Base-by-base conservation (phyloP, 2,888 invertebrate species). In the Drosophila monieri region DNA sequence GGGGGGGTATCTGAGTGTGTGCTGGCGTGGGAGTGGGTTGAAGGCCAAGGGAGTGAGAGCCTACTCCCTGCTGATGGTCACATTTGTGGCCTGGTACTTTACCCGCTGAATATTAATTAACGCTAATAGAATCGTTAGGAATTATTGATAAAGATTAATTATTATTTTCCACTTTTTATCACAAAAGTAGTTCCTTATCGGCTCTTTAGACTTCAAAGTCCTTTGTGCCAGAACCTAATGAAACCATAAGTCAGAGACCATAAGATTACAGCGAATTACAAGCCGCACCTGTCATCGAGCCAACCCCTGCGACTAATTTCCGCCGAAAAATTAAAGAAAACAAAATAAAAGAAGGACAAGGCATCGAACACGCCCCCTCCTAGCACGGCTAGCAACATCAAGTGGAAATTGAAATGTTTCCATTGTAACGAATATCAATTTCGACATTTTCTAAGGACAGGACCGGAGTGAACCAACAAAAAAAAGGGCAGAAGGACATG, bases 391-490 rank as follows among this genome's bases (percentile, higher is more conserved):
- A 21, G 47, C 53, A 85, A 77, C 74, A 77, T 71, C 69, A 67
- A 84, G 76, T 79, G 79, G 79, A 86, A 86, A 85, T 85, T 85
- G 86, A 85, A 85, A 84, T 84, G 86, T 85, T 84, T 71, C 74
- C 67, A 68, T 78, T 74, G 70, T 71, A 76, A 84, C 77, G 79
- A 77, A 76, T 84, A 83, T 80, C 78, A 77, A 80, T 77, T 86
- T 79, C 79, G 86, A 83, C 77, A 78, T 81, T 77, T 76, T 65
- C 65, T 56, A 60, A 56, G 66, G 66, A 67, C 71, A 54, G 57
- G 27, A 27, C 25, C 64, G 53, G 61, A 71, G 73, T 14, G 57
- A 43, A 47, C 47, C 55, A 57, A 68, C 2, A 21, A 23, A 71
- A 62, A 78, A 70, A 67, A 73, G 57, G 67, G 69, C 15, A 23